Base-by-base conservation (phyloP, 2,113 vertebrate species). In the Tachysurus fulvidraco region DNA sequence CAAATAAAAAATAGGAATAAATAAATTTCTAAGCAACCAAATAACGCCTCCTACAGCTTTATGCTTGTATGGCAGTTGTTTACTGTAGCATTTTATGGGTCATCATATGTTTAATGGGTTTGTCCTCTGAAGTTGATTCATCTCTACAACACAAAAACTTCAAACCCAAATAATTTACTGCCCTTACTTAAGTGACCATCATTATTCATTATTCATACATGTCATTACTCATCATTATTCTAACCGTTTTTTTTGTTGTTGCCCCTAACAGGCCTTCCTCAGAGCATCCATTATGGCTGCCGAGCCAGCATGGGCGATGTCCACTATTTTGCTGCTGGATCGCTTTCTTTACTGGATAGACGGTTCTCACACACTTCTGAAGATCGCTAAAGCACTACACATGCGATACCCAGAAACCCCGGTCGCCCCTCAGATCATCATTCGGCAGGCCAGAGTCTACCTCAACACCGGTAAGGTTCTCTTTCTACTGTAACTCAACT, bases 331-430 rank as follows among this genome's bases (percentile, higher is more conserved):
- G 91, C 90, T 99, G 88, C 88, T 96, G 0, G 97, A 99, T 91
- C 95, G 97, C 2, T 96, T 97, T 89, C 93, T 99, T 1, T 99
- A 99, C 30, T 96, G 96, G 96, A 93, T 94, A 0, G 97, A 99
- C 60, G 93, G 94, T 52, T 98, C 98, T 4, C 91, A 89, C 16
- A 71, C 91, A 7, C 95, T 99, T 11, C 95, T 99, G 28, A 94
- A 88, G 67, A 93, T 98, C 0, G 94, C 95, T 92, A 95, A 95
- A 88, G 93, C 92, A 30, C 93, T 99, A 82, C 97, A 99, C 93
- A 87, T 83, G 67, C 89, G 91, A 85, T 92, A 94, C 85, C 96
- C 95, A 0, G 8, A 85, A 0, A 91, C 92, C 0, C 96, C 97
- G 0, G 91, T 98, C 23, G 95, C 97, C 10, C 97, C 98, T 0